Percentiles rank a stretch among this genome's conserved stretches.
These are phyloP conservation scores for Toxonevra muliebris DNA, from an alignment of 2,888 invertebrate species.

Conservation along the genomic window DNA sequence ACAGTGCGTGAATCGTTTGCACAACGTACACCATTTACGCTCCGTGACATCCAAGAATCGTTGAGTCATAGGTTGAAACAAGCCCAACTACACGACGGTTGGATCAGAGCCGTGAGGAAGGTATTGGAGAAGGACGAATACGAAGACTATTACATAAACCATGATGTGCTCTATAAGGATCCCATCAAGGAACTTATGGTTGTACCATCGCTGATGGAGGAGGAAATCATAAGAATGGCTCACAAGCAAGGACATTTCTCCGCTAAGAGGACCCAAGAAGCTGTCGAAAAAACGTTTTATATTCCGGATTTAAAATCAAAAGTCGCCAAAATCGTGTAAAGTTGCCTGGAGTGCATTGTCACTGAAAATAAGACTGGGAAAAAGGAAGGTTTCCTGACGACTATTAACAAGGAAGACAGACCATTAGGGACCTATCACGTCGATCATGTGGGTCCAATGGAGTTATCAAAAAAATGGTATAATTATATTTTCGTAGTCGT, in stretches of 20 bases:
- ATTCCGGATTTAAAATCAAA: conserved; percentile 22
- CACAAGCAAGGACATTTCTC: conserved; percentile 58
- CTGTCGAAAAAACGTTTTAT: conserved; percentile 30
- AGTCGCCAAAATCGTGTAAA: conserved; percentile 1
- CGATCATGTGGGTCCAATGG: conserved; percentile 56
- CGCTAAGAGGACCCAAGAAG: conserved; percentile 44
- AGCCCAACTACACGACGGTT: conserved; percentile 18
- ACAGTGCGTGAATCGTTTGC: no score
- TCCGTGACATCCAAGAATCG: no score
- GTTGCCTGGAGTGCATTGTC: conserved; percentile 34
- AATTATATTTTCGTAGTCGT: conserved; percentile 50
- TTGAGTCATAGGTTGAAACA: conserved; percentile 19
- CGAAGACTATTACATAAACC: conserved; percentile 31
- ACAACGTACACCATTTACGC: no score
- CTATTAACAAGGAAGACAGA: conserved; percentile 48
- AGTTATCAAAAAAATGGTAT: conserved; percentile 49
- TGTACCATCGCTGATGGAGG: conserved; percentile 51
- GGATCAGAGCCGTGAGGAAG: conserved; percentile 26
- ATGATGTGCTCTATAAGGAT: conserved; percentile 28
- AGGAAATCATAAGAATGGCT: conserved; percentile 50
- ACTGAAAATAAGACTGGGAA: conserved; percentile 48
- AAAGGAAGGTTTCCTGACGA: conserved; percentile 51
- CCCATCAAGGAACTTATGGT: conserved; percentile 41
- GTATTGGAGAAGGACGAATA: conserved; percentile 24
- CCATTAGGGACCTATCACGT: conserved; percentile 52